These are phyloP conservation scores for Colistium nudipinnis DNA, from an alignment of 2,113 vertebrate genomes.

Conservation along the genomic window DNA sequence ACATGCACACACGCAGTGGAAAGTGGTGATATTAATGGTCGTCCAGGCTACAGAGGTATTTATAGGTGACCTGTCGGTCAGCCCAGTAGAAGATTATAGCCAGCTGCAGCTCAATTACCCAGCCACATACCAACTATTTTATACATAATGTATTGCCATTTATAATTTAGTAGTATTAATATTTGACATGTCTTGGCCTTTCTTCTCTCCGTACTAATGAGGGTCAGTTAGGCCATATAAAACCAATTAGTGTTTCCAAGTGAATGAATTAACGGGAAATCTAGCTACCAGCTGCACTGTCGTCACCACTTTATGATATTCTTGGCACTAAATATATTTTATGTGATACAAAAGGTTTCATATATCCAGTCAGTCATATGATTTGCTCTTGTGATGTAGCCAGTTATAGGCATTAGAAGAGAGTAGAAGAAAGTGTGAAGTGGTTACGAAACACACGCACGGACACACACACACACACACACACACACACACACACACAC, in stretches of 20 bases:
- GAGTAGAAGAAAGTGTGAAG: too few relatives aligned
- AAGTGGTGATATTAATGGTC: conserved; percentile 51
- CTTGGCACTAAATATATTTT: too few relatives aligned
- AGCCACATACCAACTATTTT: conserved; percentile 52
- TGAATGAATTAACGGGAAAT: conserved; percentile 17
- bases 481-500: too few relatives aligned
- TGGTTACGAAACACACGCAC: too few relatives aligned
- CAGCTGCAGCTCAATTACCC: conserved; percentile 70
- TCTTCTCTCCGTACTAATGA: conserved; percentile 37
- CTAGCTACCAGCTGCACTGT: conserved; percentile 36
- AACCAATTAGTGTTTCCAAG: conserved; percentile 20
- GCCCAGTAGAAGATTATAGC: conserved; percentile 46
- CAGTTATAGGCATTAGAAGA: too few relatives aligned
- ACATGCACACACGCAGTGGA: conserved; percentile 33
- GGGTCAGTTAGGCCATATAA: conserved; percentile 36
- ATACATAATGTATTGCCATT: conserved; percentile 55
- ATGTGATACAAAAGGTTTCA: conserved; percentile 29
- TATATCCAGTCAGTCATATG: neutral
- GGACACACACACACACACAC: too few relatives aligned
- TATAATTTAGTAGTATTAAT: conserved; percentile 49
- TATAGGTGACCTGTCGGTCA: conserved; percentile 68
- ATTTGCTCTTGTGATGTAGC: too few relatives aligned
- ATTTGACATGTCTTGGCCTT: conserved; percentile 23
- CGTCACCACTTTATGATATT: conserved; percentile 20
- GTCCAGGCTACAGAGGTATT: conserved; percentile 65